Percentiles rank a stretch among this genome's conserved stretches.
These are phyloP conservation scores for Leptothorax acervorum DNA, from an alignment of 2,888 invertebrate species.

Conservation along the genomic window DNA sequence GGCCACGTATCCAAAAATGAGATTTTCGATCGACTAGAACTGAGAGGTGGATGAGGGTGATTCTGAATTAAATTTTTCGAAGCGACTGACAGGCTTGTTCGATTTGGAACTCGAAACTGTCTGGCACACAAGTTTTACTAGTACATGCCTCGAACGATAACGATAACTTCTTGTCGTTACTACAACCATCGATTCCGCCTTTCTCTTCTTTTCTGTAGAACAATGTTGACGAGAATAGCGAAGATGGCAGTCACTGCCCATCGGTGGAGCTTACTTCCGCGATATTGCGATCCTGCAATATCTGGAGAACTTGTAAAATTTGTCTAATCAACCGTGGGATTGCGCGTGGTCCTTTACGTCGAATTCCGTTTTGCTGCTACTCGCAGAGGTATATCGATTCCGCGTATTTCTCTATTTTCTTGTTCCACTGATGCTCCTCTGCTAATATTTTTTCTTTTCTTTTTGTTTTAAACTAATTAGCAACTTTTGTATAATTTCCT, in stretches of 20 bases:
- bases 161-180: conserved; percentile 54
- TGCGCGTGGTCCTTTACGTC: conserved; percentile 68
- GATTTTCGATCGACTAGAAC: conserved; percentile 30
- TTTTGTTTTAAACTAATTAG: not conserved
- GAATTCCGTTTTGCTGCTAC: conserved; percentile 11
- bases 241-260: conserved; percentile 22
- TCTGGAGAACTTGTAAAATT: conserved; percentile 80
- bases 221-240: conserved; percentile 16
- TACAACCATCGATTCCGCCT: conserved; percentile 50
- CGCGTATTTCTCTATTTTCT: not conserved
- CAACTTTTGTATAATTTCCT: not conserved
- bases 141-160: conserved; percentile 44
- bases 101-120: conserved; percentile 31
- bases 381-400: not conserved
- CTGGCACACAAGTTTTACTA: conserved; percentile 49
- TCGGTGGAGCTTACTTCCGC: conserved; percentile 32
- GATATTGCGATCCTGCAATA: conserved; percentile 64
- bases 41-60: not conserved
- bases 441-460: not conserved
- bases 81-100: conserved; percentile 22
- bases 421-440: not conserved
- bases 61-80: conserved; percentile 59
- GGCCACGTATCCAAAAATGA: conserved; percentile 21
- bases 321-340: conserved; percentile 79
- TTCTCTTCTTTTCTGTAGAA: not conserved